Evolutionary conservation across 2,113 vertebrate genomes (phyloP).

Genomic region (Cynoglossus semilaevis): DNA sequence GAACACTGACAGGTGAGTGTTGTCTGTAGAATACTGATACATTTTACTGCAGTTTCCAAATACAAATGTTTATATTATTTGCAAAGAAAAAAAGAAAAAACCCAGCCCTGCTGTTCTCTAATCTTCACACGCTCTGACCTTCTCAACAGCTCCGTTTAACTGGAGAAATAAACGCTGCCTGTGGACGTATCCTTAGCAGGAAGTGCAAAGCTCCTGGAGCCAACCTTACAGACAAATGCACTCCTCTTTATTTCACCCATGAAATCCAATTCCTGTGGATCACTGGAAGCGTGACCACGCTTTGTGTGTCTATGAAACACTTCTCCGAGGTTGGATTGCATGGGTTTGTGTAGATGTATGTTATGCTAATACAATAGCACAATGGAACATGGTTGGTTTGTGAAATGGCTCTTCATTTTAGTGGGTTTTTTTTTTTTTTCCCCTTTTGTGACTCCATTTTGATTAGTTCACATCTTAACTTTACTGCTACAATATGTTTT

Average conservation of each 20-base stretch:
- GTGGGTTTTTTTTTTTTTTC: too few relatives aligned
- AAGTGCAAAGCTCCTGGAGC: conserved; percentile 34
- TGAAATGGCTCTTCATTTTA: neutral
- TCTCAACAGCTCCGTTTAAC: conserved; percentile 8
- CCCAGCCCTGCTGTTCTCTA: conserved; percentile 10
- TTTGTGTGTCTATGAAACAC: conserved; percentile 46
- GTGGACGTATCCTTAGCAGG: conserved; percentile 29
- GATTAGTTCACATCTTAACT: too few relatives aligned
- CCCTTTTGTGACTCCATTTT: too few relatives aligned
- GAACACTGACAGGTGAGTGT: neutral
- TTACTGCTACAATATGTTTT: neutral
- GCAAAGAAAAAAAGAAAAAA: neutral
- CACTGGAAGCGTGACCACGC: conserved; percentile 28
- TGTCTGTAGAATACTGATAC: too few relatives aligned
- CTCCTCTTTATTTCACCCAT: conserved; percentile 46
- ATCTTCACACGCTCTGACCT: conserved; percentile 33
- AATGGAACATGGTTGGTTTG: conserved; percentile 12
- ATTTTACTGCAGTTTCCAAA: neutral
- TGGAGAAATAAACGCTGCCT: conserved; percentile 5
- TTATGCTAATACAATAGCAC: conserved; percentile 16
- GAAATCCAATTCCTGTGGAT: conserved; percentile 57
- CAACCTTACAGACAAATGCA: conserved; percentile 36
- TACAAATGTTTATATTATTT: neutral
- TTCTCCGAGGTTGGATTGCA: conserved; percentile 30
- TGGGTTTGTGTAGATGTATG: conserved; percentile 17